Conservation (phyloP, 2,888 invertebrate species). For the Nomada ferruginata region DNA sequence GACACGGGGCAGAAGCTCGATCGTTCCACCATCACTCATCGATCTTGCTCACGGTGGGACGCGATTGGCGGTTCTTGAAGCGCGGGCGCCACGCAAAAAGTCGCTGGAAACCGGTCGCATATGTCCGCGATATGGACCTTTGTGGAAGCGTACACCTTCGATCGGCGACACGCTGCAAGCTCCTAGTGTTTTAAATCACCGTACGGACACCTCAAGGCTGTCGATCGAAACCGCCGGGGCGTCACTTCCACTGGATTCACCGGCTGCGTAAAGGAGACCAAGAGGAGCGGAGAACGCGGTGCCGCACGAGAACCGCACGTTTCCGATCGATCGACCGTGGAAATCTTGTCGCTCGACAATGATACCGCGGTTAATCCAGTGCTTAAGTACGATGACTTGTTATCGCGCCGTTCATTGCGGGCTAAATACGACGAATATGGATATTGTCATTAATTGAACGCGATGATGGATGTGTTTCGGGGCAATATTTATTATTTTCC, state of each 20-base stretch:
- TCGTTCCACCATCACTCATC: constrained; percentile 58
- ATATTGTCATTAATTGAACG: background rate
- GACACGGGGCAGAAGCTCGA: constrained; percentile 46
- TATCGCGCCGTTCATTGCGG: background rate
- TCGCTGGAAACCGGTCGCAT: constrained; percentile 53
- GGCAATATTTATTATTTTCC: no score
- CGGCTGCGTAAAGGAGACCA: constrained; percentile 28
- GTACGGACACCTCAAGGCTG: constrained; percentile 81
- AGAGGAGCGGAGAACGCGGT: constrained; percentile 9
- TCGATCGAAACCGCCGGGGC: constrained; percentile 68
- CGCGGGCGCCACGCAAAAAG: constrained; percentile 66
- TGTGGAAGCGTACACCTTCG: constrained; percentile 46
- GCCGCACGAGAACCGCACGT: constrained; percentile 20
- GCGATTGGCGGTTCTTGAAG: constrained; percentile 60
- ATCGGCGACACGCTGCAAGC: constrained; percentile 79
- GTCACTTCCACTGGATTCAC: constrained; percentile 64
- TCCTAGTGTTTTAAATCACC: constrained; percentile 80
- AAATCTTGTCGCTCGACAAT: constrained; percentile 23
- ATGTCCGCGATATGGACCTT: constrained; percentile 32
- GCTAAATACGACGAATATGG: background rate
- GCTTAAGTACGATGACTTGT: background rate
- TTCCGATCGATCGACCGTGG: constrained; percentile 39
- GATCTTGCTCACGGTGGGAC: constrained; percentile 42
- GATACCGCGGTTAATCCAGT: background rate
- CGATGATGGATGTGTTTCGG: background rate